Conservation (phyloP, 1,140 invertebrate genomes). For the Nylanderia fulva region DNA sequence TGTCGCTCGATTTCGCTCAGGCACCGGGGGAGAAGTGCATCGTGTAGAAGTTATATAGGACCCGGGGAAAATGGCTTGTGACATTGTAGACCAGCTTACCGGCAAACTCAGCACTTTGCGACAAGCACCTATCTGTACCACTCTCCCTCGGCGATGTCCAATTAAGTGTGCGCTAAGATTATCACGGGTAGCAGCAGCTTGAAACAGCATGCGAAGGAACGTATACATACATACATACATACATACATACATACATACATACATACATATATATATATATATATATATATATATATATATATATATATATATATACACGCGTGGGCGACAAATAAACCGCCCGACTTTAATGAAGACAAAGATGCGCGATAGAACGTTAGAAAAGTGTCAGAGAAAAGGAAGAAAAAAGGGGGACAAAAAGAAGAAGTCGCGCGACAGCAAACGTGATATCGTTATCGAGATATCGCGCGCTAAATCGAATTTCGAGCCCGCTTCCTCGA, state of each 20-base stretch:
- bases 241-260: no score
- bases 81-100: conserved; percentile 13
- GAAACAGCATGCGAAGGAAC: not conserved
- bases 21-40: not conserved
- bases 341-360: conserved; percentile 38
- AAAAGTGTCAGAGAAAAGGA: not conserved
- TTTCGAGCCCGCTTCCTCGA: conserved; percentile 33
- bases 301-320: no score
- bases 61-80: conserved; percentile 46
- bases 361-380: not conserved
- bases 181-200: conserved; percentile 21
- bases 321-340: conserved; percentile 22
- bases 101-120: conserved; percentile 62
- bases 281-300: no score
- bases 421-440: not conserved
- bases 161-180: conserved; percentile 63
- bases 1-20: conserved; percentile 44
- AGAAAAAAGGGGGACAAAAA: no score
- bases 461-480: conserved; percentile 42
- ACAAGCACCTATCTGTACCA: conserved; percentile 58
- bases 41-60: conserved; percentile 29
- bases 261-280: no score
- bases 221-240: no score
- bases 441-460: conserved; percentile 35
- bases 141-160: conserved; percentile 61